Base-by-base conservation (phyloP, 2,113 vertebrate species). In the Urocynchramus pylzowi region DNA sequence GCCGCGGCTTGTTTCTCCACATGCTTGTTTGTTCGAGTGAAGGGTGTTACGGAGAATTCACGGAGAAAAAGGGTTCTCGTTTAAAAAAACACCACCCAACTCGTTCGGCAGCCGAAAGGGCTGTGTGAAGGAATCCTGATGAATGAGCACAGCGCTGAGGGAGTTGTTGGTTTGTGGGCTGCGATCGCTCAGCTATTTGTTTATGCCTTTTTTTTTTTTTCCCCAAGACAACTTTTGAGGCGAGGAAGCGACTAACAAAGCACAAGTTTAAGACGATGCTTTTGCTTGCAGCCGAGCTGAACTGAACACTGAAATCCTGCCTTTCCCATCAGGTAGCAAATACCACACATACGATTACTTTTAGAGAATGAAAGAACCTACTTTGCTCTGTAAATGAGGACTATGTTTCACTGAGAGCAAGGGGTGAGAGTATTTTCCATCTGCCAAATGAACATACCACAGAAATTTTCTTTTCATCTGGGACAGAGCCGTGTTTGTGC, bases 311-410 rank as follows among this genome's bases (percentile, higher is more conserved):
- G 68, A 53, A 79, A 83, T 50, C 26, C 53, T n/a, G 70, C 49
- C 19, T 93, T 95, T 90, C 53, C 84, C 65, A 44, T 90, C 88
- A 95, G 53, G 84, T 94, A 73, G 92, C 83, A 70, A 94, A 93
- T 84, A 26, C 77, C 86, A 57, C 49, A 50, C 49, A 12, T 89
- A 67, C 4, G 35, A 47, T 87, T 96, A 73, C 91, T 95, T 80
- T 79, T 44, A 90, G 69, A 68, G 89, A 69, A 92, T 92, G 90
- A 96, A 97, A 90, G 93, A 92, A 52, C 94, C 81, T 65, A 85
- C 94, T 97, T 95, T 95, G 70, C 87, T 82, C 93, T 60, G 69
- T 94, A 97, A 97, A 97, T 84, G 92, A 89, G 76, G 60, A 87
- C 89, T 79, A 47, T 95, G 89, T 96, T 95, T 95, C 85, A 20